Conservation (phyloP, 2,797 vertebrate genomes). For the Cuniculus paca region DNA sequence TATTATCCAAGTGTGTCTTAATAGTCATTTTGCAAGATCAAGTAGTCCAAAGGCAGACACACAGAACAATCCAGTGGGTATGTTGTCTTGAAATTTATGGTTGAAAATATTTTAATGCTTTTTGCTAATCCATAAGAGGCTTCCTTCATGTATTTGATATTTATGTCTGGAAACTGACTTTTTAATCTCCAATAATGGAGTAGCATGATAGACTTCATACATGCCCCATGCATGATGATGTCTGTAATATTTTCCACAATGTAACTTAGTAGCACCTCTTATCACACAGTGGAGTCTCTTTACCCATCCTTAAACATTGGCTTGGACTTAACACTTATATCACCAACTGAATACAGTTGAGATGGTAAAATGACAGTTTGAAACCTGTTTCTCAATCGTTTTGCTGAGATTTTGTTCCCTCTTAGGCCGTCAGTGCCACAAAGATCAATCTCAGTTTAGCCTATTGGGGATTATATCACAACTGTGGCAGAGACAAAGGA, state of each 20-base stretch:
- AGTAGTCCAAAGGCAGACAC: neutral
- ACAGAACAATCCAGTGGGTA: neutral
- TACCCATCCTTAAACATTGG: neutral
- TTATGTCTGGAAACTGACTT: neutral
- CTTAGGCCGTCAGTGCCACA: neutral
- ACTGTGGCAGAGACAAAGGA: neutral
- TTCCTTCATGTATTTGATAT: neutral
- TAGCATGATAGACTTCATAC: neutral
- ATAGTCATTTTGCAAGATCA: conserved; percentile 25
- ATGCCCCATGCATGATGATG: neutral
- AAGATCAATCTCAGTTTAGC: neutral
- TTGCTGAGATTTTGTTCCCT: neutral
- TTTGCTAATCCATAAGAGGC: neutral
- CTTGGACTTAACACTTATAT: neutral
- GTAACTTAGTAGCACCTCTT: neutral
- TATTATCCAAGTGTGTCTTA: neutral
- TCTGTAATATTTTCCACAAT: neutral
- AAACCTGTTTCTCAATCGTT: neutral
- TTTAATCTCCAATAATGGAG: neutral
- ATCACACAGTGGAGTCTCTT: neutral
- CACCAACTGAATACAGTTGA: neutral
- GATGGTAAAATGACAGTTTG: neutral
- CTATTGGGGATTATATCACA: neutral
- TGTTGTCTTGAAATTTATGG: neutral
- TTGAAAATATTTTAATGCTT: conserved; percentile 5